Base-by-base conservation (phyloP, 1,140 invertebrate genomes). In the Cherax quadricarinatus region DNA sequence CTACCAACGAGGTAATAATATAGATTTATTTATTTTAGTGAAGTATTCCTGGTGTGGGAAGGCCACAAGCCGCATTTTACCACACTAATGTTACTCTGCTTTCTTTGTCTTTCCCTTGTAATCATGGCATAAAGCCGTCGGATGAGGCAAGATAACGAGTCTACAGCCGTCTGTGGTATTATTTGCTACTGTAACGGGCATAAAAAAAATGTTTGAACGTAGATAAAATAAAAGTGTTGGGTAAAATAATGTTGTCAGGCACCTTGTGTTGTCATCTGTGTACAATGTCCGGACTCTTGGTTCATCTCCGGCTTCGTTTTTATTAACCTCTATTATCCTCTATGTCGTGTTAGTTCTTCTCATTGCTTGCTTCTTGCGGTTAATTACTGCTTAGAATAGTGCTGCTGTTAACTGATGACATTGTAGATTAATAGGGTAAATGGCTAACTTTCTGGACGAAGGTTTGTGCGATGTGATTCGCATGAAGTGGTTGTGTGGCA, bases 401-500 rank as follows among this genome's bases (percentile, higher is more conserved):
- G 30, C 4, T 75, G 7, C 1, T 41, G 1, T 30, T 24, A 30
- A 21, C 21, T 30, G n/a, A 24, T 75, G 30, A 30, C 12, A 4
- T 5, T 70, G 66, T 7, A 4, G 7, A 75, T 75, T 24, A 30
- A 30, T 30, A 21, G 5, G 7, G 24, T 21, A 66, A 66, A 18
- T 18, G 18, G 70, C 30, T 75, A 30, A 75, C 62, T 30, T 75
- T 5, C 30, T 75, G 21, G 21, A 21, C 6, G n/a, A 30, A 16
- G 21, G n/a, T 7, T 6, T n/a, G 5, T 16, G 21, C 51, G 41
- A 82, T 21, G 24, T 66, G 10, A 81, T 57, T 51, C 16, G 86
- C n/a, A 57, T 4, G 18, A 91, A 86, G 84, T 91, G 90, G 84
- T 53, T 91, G 90, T 91, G 90, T 91, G 90, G 90, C 90, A 91